These are phyloP conservation scores for Bhutanitis thaidina DNA, from an alignment of 2,888 invertebrate species.

Conservation along the genomic window DNA sequence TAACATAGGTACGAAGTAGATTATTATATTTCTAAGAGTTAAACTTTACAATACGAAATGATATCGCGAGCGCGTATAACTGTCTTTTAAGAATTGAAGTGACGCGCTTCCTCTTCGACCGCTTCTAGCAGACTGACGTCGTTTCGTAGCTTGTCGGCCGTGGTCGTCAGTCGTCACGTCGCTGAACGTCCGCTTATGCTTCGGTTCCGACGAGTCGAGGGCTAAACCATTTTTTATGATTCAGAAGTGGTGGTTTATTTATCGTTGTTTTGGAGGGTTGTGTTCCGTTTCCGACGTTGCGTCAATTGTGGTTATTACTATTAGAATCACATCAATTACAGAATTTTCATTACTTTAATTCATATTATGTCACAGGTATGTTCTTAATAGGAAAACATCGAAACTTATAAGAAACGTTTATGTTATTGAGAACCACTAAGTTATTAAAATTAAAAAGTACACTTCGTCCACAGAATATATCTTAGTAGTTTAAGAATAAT, in stretches of 20 bases:
- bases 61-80: slow-evolving; percentile 57
- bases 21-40: background rate
- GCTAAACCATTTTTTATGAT: slow-evolving; percentile 21
- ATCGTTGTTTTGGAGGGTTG: slow-evolving; percentile 31
- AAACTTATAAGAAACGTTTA: too few relatives aligned
- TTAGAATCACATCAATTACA: background rate
- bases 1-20: slow-evolving; percentile 35
- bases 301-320: background rate
- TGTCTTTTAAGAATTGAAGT: slow-evolving; percentile 34
- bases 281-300: slow-evolving; percentile 40
- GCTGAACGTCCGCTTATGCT: slow-evolving; percentile 29
- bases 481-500: too few relatives aligned
- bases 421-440: too few relatives aligned
- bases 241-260: slow-evolving; percentile 18
- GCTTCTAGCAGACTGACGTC: slow-evolving; percentile 59
- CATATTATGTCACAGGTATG: too few relatives aligned
- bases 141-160: background rate
- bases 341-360: too few relatives aligned
- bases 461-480: too few relatives aligned
- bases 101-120: slow-evolving; percentile 42
- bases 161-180: slow-evolving; percentile 9
- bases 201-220: slow-evolving; percentile 34
- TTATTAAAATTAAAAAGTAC: too few relatives aligned
- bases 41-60: slow-evolving; percentile 29
- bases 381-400: too few relatives aligned